These are phyloP conservation scores for Melanotaenia duboulayi DNA, from an alignment of 2,113 vertebrate species.

Conservation along the genomic window DNA sequence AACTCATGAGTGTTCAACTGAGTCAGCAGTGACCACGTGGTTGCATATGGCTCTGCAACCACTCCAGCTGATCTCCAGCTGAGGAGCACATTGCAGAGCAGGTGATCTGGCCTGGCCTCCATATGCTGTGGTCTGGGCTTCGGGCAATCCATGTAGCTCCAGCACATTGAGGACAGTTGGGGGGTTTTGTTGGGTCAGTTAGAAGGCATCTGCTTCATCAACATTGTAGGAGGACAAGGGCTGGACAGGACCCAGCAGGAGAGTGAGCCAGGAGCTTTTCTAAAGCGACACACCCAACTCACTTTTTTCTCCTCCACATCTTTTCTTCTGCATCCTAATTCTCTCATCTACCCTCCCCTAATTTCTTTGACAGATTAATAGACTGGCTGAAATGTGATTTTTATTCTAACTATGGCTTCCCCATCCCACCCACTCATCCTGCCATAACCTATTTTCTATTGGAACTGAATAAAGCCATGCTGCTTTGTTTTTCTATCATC, in stretches of 20 bases:
- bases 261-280: slow-evolving; percentile 78
- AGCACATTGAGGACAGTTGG: slow-evolving; percentile 77
- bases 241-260: slow-evolving; percentile 81
- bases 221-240: slow-evolving; percentile 81
- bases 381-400: slow-evolving; percentile 79
- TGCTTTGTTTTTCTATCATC: slow-evolving; percentile 81
- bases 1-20: background rate
- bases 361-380: slow-evolving; percentile 77
- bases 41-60: slow-evolving; percentile 37
- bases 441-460: slow-evolving; percentile 66
- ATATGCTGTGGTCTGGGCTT: slow-evolving; percentile 80
- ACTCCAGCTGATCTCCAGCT: slow-evolving; percentile 72
- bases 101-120: slow-evolving; percentile 74
- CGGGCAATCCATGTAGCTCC: slow-evolving; percentile 71
- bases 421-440: slow-evolving; percentile 56
- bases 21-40: slow-evolving; percentile 39
- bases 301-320: slow-evolving; percentile 54
- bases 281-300: slow-evolving; percentile 77
- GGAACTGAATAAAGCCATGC: slow-evolving; percentile 69
- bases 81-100: slow-evolving; percentile 68
- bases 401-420: slow-evolving; percentile 25
- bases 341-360: slow-evolving; percentile 16
- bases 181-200: slow-evolving; percentile 38
- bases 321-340: slow-evolving; percentile 35
- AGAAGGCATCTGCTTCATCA: slow-evolving; percentile 46